Conservation (phyloP, 2,797 vertebrate species). For the Fistularia tabacaria region DNA sequence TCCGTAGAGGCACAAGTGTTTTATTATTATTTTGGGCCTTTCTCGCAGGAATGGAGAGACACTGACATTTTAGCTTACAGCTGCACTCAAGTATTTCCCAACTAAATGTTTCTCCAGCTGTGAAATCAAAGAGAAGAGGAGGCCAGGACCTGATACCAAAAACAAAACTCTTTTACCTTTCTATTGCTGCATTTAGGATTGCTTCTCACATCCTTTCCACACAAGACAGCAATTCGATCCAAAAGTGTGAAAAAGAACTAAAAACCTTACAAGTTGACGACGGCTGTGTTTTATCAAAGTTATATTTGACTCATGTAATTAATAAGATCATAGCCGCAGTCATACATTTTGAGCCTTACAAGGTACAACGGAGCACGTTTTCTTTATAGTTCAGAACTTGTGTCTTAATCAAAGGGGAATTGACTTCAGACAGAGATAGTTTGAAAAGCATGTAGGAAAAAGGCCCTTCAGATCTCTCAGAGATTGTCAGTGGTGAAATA, state of each 20-base stretch:
- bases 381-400: conserved; percentile 45
- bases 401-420: conserved; percentile 38
- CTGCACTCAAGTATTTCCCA: conserved; percentile 52
- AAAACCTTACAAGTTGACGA: conserved; percentile 4
- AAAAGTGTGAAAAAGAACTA: neutral
- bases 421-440: conserved; percentile 39
- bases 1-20: conserved; percentile 64
- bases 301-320: conserved; percentile 42
- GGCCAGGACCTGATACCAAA: conserved; percentile 39
- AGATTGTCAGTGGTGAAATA: conserved; percentile 40
- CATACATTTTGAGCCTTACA: conserved; percentile 26
- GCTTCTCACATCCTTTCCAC: too few relatives aligned
- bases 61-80: conserved; percentile 57
- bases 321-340: conserved; percentile 42
- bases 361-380: conserved; percentile 15
- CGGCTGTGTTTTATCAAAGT: conserved; percentile 30
- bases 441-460: conserved; percentile 36
- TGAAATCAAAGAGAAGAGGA: conserved; percentile 48
- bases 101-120: conserved; percentile 55
- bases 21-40: conserved; percentile 68
- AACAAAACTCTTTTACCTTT: conserved; percentile 40
- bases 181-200: conserved; percentile 5
- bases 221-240: conserved; percentile 2
- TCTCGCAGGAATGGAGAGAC: conserved; percentile 56
- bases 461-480: conserved; percentile 42